phyloP scores from a whole-genome alignment of 2,888 invertebrate genomes.

The Dasysyrphus tricinctus region DNA sequence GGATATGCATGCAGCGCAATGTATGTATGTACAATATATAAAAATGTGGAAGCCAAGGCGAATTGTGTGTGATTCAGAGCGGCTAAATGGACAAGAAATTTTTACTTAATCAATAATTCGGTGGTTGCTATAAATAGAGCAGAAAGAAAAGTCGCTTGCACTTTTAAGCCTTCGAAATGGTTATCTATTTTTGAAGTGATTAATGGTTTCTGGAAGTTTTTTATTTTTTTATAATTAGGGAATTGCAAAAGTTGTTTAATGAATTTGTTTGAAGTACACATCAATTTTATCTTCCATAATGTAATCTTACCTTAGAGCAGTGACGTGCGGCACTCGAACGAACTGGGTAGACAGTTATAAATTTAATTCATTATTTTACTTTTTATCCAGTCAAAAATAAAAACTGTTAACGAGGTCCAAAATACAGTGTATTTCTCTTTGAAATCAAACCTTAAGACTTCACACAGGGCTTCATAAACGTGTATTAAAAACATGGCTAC shows the following conservation, averaged over 20 bases:
- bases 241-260: conserved; percentile 4
- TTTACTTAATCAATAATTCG: conserved; percentile 65
- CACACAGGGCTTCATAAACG: too few relatives aligned
- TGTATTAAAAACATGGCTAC: too few relatives aligned
- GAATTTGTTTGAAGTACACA: not conserved
- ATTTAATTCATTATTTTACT: too few relatives aligned
- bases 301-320: conserved; percentile 2
- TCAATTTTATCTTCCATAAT: not conserved
- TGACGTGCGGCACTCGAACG: too few relatives aligned
- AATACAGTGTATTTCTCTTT: too few relatives aligned
- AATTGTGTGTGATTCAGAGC: conserved; percentile 23
- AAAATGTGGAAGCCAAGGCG: not conserved
- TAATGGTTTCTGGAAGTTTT: conserved; percentile 28
- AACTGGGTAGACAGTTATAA: too few relatives aligned
- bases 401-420: too few relatives aligned
- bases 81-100: conserved; percentile 35
- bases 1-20: conserved; percentile 10
- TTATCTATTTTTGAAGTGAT: conserved; percentile 3
- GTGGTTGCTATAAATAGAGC: conserved; percentile 57
- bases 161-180: conserved; percentile 43
- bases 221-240: not conserved
- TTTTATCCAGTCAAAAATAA: too few relatives aligned
- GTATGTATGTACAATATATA: too few relatives aligned
- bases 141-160: conserved; percentile 2
- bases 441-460: too few relatives aligned